A percentile compares a stretch with the other conserved stretches of the same genome.
Conservation (phyloP, 30 jellyfish, hydroid and myxozoan species). For the Pelagia noctiluca region DNA sequence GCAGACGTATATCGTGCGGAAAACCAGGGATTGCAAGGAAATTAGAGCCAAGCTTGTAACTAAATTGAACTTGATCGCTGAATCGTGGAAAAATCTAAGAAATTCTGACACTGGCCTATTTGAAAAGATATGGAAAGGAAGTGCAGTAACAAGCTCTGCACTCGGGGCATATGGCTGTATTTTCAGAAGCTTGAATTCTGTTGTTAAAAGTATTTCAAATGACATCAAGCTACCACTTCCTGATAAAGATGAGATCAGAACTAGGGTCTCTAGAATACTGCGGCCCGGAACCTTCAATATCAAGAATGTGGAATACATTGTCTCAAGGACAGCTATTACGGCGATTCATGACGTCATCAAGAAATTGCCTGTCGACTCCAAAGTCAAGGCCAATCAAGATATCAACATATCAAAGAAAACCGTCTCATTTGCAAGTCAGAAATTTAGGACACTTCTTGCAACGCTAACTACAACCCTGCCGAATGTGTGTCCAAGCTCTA, state of each 20-base stretch:
- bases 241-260: constrained; percentile 9
- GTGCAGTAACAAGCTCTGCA: constrained; percentile 10
- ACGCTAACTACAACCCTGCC: constrained; percentile 18
- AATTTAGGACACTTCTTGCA: constrained; percentile 28
- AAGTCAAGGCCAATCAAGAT: not conserved
- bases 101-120: constrained; percentile 40
- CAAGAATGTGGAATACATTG: constrained; percentile 37
- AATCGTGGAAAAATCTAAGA: constrained; percentile 69
- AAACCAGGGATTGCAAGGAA: constrained; percentile 45
- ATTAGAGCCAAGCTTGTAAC: constrained; percentile 42
- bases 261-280: constrained; percentile 25
- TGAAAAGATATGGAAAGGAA: constrained; percentile 65
- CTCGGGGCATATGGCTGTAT: constrained; percentile 29
- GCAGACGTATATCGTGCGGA: constrained; percentile 21
- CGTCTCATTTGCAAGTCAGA: not conserved
- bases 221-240: constrained; percentile 41
- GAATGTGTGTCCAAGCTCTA: constrained; percentile 32
- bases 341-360: constrained; percentile 54
- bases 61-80: constrained; percentile 52
- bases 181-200: constrained; percentile 30
- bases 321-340: constrained; percentile 23
- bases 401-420: constrained; percentile 26
- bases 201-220: constrained; percentile 35
- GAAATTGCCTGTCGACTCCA: constrained; percentile 49
- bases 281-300: constrained; percentile 54